Evolutionary conservation across 2,888 invertebrate genomes (phyloP), one percentile per base, ranked within the genome.

Genomic region (Euplexia lucipara): DNA sequence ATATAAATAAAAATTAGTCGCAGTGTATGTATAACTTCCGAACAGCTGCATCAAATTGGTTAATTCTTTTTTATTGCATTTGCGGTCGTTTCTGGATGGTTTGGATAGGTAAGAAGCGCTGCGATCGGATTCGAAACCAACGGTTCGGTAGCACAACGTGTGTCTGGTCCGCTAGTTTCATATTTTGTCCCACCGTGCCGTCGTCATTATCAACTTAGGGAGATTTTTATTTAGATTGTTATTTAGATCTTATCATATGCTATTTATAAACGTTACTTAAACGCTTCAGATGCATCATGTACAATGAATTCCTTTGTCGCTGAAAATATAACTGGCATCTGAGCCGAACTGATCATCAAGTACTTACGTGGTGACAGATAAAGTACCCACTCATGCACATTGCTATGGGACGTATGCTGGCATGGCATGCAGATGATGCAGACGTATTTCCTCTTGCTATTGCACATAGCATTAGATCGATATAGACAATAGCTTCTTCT

Each of bases 271-370:
- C 9, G 20, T 34, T 39, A 39, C 57, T 26, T 34, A 39, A 14
- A n/a, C 12, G 26, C 37, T 48, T 39, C 20, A 41, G 47, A 68
- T 39, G 16, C 51, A 56, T 52, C 42, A 20, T 10, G n/a, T 48
- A 58, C 52, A 62, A 68, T 73, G 42, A 0, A 61, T 73, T 67
- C 53, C 20, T 45, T 54, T 68, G 45, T 39, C 57, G 51, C 45
- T 58, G 32, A 57, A 58, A 61, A 54, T 44, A 57, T 68, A 48
- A 32, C 58, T 73, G 57, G 61, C 60, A 72, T 30, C 37, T 26
- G 12, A 9, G n/a, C 39, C 49, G 9, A 53, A 35, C 18, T 39
- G 34, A 47, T 16, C 12, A 48, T n/a, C n/a, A n/a, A n/a, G n/a
- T n/a, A n/a, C n/a, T n/a, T 49, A 47, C 48, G 10, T 10, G 68